phyloP scores from a whole-genome alignment of 2,113 vertebrate species.

The Prunella himalayana region DNA sequence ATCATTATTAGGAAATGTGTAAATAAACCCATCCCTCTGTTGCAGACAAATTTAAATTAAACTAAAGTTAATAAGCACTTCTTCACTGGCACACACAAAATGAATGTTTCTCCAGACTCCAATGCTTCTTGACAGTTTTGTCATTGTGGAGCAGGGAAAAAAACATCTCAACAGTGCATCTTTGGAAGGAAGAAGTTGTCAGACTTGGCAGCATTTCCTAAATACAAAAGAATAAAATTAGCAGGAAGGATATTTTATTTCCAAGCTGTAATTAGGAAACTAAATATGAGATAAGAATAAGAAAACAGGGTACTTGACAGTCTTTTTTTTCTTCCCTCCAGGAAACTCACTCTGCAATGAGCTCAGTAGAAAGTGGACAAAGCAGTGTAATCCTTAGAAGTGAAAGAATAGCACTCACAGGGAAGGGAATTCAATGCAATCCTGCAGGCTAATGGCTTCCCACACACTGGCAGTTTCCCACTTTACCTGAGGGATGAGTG shows the following conservation, averaged over 20 bases:
- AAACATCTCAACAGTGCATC: background rate
- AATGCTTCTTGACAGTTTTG: slow-evolving; percentile 34
- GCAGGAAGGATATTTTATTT: slow-evolving; percentile 44
- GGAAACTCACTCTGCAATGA: background rate
- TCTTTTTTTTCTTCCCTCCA: background rate
- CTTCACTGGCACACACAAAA: slow-evolving; percentile 6
- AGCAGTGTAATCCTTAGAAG: background rate
- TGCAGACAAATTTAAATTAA: slow-evolving; percentile 29
- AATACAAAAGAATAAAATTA: slow-evolving; percentile 53
- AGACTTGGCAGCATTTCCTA: slow-evolving; percentile 33
- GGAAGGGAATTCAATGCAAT: background rate
- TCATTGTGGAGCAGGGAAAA: background rate
- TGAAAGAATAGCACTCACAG: background rate
- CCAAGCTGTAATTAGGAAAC: slow-evolving; percentile 17
- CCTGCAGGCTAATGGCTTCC: background rate
- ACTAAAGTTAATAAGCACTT: background rate
- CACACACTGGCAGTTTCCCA: background rate
- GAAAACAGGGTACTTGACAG: background rate
- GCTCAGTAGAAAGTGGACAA: background rate
- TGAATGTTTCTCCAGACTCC: slow-evolving; percentile 8
- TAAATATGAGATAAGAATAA: slow-evolving; percentile 1
- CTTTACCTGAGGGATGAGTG: background rate
- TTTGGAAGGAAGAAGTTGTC: slow-evolving; percentile 26
- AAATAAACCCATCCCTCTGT: slow-evolving; percentile 21
- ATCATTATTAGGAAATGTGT: background rate